Conservation (phyloP, 2,888 invertebrate species). For the Sinohyriopsis cumingii region DNA sequence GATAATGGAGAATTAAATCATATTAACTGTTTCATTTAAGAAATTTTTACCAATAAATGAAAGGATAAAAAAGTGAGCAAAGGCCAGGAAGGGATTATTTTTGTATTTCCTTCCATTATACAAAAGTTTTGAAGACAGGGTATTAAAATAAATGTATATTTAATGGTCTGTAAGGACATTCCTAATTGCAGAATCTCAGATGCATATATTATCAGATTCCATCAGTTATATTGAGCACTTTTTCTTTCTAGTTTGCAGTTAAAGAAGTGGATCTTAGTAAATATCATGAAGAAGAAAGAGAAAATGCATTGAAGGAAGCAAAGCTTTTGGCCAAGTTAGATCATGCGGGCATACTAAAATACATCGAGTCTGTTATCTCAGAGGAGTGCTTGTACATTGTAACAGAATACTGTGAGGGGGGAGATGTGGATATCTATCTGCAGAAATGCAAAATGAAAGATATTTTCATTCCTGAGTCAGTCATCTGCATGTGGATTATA, state of each 20-base stretch:
- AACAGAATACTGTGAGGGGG: conserved; percentile 53
- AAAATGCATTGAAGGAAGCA: conserved; percentile 42
- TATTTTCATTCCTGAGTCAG: conserved; percentile 33
- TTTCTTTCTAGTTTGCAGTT: conserved; percentile 48
- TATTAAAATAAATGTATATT: no score
- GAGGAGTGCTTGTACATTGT: conserved; percentile 50
- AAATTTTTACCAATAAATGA: no score
- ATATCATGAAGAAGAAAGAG: conserved; percentile 41
- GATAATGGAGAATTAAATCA: no score
- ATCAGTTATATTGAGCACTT: neutral
- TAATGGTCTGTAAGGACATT: no score
- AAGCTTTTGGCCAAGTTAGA: conserved; percentile 40
- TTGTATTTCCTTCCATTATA: no score
- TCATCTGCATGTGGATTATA: conserved; percentile 46
- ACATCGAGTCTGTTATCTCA: conserved; percentile 51
- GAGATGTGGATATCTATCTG: conserved; percentile 49
- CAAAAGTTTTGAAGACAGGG: no score
- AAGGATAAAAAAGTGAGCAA: no score
- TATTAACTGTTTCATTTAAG: no score
- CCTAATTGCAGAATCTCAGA: no score
- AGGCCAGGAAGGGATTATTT: no score
- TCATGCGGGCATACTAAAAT: conserved; percentile 44
- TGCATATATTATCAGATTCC: no score
- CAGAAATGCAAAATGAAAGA: conserved; percentile 28
- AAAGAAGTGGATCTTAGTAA: conserved; percentile 51